Base-by-base conservation (phyloP, 2,888 invertebrate species). In the Eurytoma adleriae region DNA sequence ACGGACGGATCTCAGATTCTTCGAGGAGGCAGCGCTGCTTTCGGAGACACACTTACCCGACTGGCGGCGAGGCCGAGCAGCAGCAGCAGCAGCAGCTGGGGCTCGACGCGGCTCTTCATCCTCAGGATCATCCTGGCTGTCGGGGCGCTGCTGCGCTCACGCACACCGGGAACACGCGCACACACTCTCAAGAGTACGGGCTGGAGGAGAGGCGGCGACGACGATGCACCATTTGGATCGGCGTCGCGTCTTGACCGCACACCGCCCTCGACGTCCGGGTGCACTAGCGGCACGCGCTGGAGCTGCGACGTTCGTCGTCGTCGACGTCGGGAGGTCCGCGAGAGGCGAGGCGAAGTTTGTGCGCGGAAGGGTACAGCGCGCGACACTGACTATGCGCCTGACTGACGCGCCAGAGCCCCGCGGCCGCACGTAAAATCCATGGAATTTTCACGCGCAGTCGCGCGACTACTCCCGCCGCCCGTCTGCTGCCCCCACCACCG, bases 361-460 rank as follows among this genome's bases (percentile, higher is more conserved):
- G 48, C 18, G 40, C 62, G 52, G 14, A 27, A 27, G 64, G 12
- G 72, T 13, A 30, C 27, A 24, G 27, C 50, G 14, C 18, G n/a
- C 16, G 1, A 3, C 7, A 18, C 20, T 50, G 40, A 1, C 40
- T 40, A 40, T 59, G 72, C 48, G 71, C 73, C 30, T 66, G 69
- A 69, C 69, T 69, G 68, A 68, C 68, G n/a, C 40, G 40, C 40
- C 40, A 40, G 40, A 40, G 40, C 1, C 40, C 20, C 50, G 13
- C 69, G 27, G 70, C 59, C 78, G 66, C 71, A 78, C 71, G 70
- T 67, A 54, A 66, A 64, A 67, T 62, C 66, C 54, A 64, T 70
- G 77, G 62, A 77, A 70, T 70, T 77, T 74, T n/a, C 66, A 73
- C 57, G 30, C 74, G n/a, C 40, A 30, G 50, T 59, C 70, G 40